These are phyloP conservation scores for Avahi laniger DNA, from an alignment of 2,797 vertebrate genomes.

Conservation along the genomic window DNA sequence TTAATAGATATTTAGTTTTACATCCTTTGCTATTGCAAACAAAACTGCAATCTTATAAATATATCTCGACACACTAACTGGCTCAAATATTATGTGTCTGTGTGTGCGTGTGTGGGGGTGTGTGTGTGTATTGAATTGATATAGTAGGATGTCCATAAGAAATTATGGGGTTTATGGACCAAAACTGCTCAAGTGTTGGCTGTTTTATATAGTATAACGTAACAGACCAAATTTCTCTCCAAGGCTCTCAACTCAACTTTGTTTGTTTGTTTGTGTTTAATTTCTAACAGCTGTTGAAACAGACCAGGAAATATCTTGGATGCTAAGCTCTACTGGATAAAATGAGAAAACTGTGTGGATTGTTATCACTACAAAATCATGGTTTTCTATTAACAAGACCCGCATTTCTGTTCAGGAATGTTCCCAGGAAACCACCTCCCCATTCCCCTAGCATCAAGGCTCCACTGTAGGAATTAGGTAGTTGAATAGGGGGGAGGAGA, in stretches of 20 bases:
- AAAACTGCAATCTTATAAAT: background rate
- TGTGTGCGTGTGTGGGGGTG: background rate
- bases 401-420: background rate
- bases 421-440: background rate
- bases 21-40: background rate
- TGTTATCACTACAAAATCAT: slow-evolving; percentile 18
- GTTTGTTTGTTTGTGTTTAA: slow-evolving; percentile 41
- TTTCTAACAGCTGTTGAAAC: slow-evolving; percentile 47
- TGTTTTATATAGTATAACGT: background rate
- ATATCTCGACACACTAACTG: background rate
- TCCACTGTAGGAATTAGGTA: background rate
- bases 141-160: background rate
- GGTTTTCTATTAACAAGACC: slow-evolving; percentile 14
- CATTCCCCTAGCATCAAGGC: background rate
- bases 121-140: background rate
- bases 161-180: background rate
- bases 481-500: background rate
- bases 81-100: background rate
- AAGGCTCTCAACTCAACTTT: background rate
- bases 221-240: background rate
- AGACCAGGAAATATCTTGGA: slow-evolving; percentile 35
- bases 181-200: background rate
- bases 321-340: slow-evolving; percentile 36
- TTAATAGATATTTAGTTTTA: background rate
- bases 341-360: slow-evolving; percentile 40